phyloP scores from a whole-genome alignment of 64 coral and sea anemone species.

The Hydrozoanthus tunicans region DNA sequence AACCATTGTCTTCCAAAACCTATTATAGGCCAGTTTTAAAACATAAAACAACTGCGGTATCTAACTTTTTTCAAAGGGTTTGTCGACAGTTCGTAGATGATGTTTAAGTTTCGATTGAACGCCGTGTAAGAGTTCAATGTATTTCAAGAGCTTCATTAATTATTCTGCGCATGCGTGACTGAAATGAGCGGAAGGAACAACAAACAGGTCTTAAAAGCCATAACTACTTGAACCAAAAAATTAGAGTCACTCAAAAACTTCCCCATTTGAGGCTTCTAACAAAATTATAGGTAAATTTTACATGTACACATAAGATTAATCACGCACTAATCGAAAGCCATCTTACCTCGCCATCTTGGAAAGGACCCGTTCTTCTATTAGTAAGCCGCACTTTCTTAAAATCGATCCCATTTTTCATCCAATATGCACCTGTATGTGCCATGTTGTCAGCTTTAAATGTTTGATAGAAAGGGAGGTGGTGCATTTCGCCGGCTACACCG shows the following conservation, averaged over 20 bases:
- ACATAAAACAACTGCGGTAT: slow-evolving; percentile 42
- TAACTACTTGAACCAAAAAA: neutral
- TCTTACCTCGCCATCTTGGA: slow-evolving; percentile 88
- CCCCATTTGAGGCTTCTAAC: neutral
- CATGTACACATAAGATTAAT: neutral
- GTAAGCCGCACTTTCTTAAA: slow-evolving; percentile 89
- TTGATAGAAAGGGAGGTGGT: slow-evolving; percentile 68
- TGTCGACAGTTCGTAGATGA: slow-evolving; percentile 10
- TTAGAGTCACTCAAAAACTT: neutral
- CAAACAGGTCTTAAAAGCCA: neutral
- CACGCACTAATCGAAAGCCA: neutral
- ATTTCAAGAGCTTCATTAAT: neutral
- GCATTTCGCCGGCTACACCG: slow-evolving; percentile 79
- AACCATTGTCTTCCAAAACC: slow-evolving; percentile 57
- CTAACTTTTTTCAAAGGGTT: neutral
- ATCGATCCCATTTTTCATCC: slow-evolving; percentile 97
- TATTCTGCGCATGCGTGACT: slow-evolving; percentile 30
- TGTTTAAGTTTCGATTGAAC: neutral
- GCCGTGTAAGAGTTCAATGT: neutral
- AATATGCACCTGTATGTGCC: slow-evolving; percentile 80
- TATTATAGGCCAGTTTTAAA: slow-evolving; percentile 3
- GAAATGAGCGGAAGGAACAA: neutral
- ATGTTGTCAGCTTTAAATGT: slow-evolving; percentile 83
- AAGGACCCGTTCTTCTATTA: slow-evolving; percentile 69
- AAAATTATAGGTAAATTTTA: too few relatives aligned